These are phyloP conservation scores for Platycnemis pennipes DNA, from an alignment of 2,888 invertebrate genomes.

Conservation along the genomic window DNA sequence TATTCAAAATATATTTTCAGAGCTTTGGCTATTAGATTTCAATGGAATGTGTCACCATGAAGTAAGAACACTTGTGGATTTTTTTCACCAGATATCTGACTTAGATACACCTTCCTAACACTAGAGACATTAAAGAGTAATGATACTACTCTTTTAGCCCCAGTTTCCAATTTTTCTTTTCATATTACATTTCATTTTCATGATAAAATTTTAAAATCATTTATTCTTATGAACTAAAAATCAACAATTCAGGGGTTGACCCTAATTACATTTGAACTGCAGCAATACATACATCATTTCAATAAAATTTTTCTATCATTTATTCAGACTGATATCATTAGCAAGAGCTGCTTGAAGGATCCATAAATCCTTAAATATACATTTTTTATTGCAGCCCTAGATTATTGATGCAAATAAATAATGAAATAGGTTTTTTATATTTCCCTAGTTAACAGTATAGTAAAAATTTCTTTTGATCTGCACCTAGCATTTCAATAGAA, in stretches of 20 bases:
- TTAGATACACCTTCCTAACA: neutral
- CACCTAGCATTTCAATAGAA: neutral
- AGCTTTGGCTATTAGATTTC: neutral
- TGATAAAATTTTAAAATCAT: too few species aligned
- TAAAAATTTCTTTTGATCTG: neutral
- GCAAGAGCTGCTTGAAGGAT: neutral
- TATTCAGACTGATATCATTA: neutral
- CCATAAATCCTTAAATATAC: neutral
- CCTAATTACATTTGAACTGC: neutral
- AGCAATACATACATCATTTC: neutral
- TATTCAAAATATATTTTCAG: neutral
- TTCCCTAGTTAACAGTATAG: neutral
- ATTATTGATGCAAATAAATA: neutral
- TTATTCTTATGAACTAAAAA: neutral
- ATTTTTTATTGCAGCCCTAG: neutral
- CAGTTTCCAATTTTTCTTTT: neutral
- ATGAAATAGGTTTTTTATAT: neutral
- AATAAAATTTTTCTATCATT: neutral
- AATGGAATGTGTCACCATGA: slow-evolving; percentile 26
- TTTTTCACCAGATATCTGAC: slow-evolving; percentile 23
- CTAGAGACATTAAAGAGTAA: neutral
- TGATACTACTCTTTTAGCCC: neutral
- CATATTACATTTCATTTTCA: neutral
- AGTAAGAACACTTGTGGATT: slow-evolving; percentile 37
- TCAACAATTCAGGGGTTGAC: neutral